These are phyloP conservation scores for Chloebia gouldiae DNA, from an alignment of 2,113 vertebrate genomes.

Conservation along the genomic window DNA sequence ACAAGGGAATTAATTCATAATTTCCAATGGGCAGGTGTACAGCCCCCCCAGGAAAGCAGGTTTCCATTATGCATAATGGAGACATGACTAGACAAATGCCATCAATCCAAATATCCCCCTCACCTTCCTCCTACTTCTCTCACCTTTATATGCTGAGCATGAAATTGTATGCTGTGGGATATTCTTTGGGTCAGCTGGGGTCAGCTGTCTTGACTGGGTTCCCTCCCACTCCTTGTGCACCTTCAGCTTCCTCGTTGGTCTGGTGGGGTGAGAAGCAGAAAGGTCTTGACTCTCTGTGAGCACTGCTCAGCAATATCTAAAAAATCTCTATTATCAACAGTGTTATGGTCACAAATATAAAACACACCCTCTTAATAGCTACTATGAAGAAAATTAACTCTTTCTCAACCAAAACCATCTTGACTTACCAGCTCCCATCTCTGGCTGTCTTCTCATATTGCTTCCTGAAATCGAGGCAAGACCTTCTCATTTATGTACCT, in stretches of 20 bases:
- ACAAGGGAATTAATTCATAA: background rate
- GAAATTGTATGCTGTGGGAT: background rate
- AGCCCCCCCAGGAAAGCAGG: background rate
- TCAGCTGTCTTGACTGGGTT: background rate
- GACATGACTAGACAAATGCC: background rate
- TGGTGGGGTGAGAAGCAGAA: background rate
- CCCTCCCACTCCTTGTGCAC: background rate
- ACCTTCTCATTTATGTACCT: background rate
- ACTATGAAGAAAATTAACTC: background rate
- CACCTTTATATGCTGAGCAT: background rate
- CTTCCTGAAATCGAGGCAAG: background rate
- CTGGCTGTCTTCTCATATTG: background rate
- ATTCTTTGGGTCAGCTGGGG: background rate
- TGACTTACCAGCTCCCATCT: background rate
- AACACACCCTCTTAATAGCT: background rate
- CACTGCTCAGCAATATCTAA: background rate
- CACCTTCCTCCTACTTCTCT: background rate
- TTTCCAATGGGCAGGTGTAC: background rate
- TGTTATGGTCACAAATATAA: background rate
- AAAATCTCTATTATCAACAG: background rate
- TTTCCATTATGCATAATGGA: background rate
- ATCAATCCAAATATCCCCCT: background rate
- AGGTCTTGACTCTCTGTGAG: background rate
- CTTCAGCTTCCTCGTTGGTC: accelerated
- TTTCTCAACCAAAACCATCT: background rate